Evolutionary conservation across 2,888 invertebrate genomes (phyloP).

Genomic region (Pristionchus japonicus): DNA sequence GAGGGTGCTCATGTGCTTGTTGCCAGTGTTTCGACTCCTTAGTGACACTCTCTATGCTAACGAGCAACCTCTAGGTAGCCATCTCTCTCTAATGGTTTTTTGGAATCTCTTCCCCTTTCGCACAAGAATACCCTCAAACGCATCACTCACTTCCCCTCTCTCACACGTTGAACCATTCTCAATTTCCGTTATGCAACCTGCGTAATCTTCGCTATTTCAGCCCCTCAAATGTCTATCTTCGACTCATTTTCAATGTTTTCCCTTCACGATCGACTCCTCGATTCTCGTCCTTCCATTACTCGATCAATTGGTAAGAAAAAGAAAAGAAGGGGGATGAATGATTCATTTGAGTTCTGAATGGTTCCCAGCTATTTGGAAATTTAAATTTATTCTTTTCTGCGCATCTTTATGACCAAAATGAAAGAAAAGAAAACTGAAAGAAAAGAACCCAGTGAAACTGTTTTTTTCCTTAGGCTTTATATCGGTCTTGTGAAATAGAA

Average conservation of each 20-base stretch:
- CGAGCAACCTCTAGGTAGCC: too few relatives aligned
- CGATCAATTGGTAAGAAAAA: conserved; percentile 57
- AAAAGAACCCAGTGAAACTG: too few relatives aligned
- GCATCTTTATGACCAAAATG: too few relatives aligned
- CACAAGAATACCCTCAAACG: not conserved
- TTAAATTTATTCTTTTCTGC: too few relatives aligned
- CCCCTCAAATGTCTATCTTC: conserved; percentile 59
- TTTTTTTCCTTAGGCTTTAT: not conserved
- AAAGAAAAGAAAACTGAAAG: too few relatives aligned
- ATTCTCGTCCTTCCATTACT: conserved; percentile 62
- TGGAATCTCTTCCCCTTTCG: not conserved
- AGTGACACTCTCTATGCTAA: not conserved
- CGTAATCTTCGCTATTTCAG: conserved; percentile 48
- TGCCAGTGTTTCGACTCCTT: too few relatives aligned
- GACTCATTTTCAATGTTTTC: conserved; percentile 57
- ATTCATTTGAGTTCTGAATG: not conserved
- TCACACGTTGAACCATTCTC: not conserved
- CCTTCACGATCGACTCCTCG: conserved; percentile 71
- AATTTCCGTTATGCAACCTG: conserved; percentile 12
- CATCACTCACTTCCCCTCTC: not conserved
- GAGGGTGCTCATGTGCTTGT: conserved; percentile 39
- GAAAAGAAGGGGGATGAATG: not conserved
- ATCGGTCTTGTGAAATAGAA: not conserved
- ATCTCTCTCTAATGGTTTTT: not conserved
- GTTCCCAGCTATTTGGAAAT: not conserved